A percentile compares a stretch with the other conserved stretches of the same genome.
These are phyloP conservation scores for Phrynosoma platyrhinos DNA, from an alignment of 2,113 vertebrate species.

Conservation along the genomic window DNA sequence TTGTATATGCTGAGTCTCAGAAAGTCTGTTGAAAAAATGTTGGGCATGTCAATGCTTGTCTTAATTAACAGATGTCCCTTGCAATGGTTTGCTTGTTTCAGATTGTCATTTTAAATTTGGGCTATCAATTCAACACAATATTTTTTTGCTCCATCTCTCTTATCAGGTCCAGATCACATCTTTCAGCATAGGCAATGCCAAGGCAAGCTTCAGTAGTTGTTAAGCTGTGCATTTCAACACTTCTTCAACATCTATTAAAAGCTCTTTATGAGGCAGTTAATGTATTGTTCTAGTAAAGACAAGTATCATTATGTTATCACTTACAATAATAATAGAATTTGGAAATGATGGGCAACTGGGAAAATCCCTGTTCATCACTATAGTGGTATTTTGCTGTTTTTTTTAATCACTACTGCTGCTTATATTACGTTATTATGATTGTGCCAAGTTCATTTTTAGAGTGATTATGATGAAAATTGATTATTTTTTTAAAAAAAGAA, in stretches of 20 bases:
- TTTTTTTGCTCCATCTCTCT: background rate
- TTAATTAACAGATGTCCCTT: background rate
- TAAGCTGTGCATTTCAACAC: background rate
- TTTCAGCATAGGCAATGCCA: conserved; percentile 6
- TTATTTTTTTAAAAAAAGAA: background rate
- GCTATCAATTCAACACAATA: background rate
- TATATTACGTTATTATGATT: background rate
- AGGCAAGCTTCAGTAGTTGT: background rate
- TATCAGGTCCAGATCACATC: background rate
- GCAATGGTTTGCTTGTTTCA: background rate
- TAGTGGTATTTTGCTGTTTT: background rate
- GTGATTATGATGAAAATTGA: background rate
- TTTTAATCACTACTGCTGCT: background rate
- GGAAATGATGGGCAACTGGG: conserved; percentile 4
- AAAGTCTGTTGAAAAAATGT: background rate
- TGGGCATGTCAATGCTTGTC: background rate
- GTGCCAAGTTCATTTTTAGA: background rate
- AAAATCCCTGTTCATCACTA: conserved; percentile 5
- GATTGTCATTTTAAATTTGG: conserved; percentile 10
- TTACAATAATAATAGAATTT: background rate
- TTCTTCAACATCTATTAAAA: background rate
- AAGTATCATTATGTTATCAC: background rate
- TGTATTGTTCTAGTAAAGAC: background rate
- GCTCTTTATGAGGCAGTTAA: conserved; percentile 7
- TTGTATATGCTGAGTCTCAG: background rate